A percentile compares a stretch with the other conserved stretches of the same genome.
Conservation (phyloP, 1,140 invertebrate genomes). For the Gryon sp. region DNA sequence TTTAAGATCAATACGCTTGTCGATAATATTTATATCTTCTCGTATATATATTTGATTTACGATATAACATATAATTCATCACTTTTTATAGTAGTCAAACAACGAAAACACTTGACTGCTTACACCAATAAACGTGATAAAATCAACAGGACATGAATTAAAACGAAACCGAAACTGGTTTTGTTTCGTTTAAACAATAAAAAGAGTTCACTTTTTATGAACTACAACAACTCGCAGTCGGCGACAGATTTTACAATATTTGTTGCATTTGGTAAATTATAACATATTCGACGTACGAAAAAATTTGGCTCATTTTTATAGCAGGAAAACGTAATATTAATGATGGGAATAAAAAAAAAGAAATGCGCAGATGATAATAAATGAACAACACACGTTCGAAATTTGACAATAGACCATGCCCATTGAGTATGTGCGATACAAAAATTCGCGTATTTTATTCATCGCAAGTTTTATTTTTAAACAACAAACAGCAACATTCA, state of each 20-base stretch:
- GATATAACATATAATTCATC: too few species aligned
- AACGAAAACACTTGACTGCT: too few species aligned
- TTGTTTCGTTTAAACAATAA: background rate
- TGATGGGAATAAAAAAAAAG: conserved; percentile 12
- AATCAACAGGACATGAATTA: too few species aligned
- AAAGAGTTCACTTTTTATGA: conserved; percentile 4
- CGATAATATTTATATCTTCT: too few species aligned
- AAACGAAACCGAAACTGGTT: too few species aligned
- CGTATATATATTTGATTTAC: too few species aligned
- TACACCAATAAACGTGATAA: too few species aligned
- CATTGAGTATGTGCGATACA: conserved; percentile 1
- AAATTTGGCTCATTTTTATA: conserved; percentile 14
- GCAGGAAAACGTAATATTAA: conserved; percentile 4
- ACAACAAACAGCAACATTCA: background rate
- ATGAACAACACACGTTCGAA: conserved; percentile 2
- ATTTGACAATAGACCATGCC: background rate
- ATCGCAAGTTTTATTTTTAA: conserved; percentile 1
- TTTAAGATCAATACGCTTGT: too few species aligned
- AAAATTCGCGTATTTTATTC: background rate
- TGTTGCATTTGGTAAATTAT: conserved; percentile 3
- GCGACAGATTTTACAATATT: conserved; percentile 1
- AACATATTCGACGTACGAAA: background rate
- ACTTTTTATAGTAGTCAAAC: too few species aligned
- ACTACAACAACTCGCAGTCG: conserved; percentile 1
- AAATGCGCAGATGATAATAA: conserved; percentile 12